A percentile compares a stretch with the other conserved stretches of the same genome.
These are phyloP conservation scores for Drosophila mulleri DNA, from an alignment of 2,888 invertebrate species.

Conservation along the genomic window DNA sequence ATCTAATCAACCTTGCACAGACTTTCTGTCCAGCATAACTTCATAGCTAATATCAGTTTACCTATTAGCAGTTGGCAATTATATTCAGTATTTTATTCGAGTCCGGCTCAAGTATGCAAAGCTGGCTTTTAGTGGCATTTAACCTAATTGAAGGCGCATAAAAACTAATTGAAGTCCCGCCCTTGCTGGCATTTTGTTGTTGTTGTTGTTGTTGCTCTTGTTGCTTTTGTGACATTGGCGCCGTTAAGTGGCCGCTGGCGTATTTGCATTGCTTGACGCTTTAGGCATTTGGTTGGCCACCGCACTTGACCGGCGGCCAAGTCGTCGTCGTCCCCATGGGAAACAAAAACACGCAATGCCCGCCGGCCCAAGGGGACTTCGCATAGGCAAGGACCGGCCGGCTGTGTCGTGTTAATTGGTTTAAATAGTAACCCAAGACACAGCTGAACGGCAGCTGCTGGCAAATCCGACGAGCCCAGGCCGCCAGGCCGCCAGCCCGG, in stretches of 20 bases:
- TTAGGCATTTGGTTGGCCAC: constrained; percentile 38
- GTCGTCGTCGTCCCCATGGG: constrained; percentile 40
- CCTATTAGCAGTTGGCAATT: background rate
- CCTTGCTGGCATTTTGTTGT: background rate
- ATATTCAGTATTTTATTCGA: background rate
- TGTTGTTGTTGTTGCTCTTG: background rate
- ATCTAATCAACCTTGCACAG: background rate
- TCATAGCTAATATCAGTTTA: background rate
- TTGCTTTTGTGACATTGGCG: constrained; percentile 27
- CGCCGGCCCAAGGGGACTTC: background rate
- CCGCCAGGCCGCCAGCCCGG: constrained; percentile 34
- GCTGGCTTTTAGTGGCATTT: constrained; percentile 38
- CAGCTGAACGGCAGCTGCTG: constrained; percentile 48
- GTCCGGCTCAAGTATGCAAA: constrained; percentile 29
- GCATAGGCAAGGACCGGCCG: background rate
- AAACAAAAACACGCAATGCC: constrained; percentile 12
- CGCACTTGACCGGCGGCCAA: constrained; percentile 38
- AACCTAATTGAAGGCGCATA: constrained; percentile 46
- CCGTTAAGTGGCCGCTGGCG: constrained; percentile 64
- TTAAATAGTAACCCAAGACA: constrained; percentile 74
- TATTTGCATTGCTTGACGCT: constrained; percentile 67
- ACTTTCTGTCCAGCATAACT: background rate
- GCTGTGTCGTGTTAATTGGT: constrained; percentile 72
- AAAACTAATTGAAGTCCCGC: constrained; percentile 52
- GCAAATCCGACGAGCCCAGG: constrained; percentile 53